Conservation (phyloP, 1,140 invertebrate species). For the Globodera ellingtonae region DNA sequence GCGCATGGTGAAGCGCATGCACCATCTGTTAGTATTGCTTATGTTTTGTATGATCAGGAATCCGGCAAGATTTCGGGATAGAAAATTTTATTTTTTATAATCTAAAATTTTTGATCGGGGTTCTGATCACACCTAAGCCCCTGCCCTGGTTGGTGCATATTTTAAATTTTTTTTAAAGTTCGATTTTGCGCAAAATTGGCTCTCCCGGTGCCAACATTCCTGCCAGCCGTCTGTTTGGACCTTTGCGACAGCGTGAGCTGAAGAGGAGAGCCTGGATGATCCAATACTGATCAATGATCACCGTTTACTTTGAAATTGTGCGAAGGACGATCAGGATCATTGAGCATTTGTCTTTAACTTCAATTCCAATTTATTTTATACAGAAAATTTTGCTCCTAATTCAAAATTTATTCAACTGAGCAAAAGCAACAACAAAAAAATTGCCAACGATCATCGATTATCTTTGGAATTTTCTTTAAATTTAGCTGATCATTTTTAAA, state of each 20-base stretch:
- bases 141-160: too few species aligned
- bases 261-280: constrained; percentile 24
- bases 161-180: not conserved
- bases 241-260: constrained; percentile 20
- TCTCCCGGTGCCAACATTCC: not conserved
- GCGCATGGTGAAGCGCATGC: constrained; percentile 17
- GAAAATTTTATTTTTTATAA: too few species aligned
- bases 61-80: too few species aligned
- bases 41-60: too few species aligned
- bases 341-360: not conserved
- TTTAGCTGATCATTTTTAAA: too few species aligned
- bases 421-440: too few species aligned
- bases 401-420: too few species aligned
- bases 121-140: too few species aligned
- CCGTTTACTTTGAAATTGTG: not conserved
- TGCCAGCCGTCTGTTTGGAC: constrained; percentile 21
- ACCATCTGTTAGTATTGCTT: constrained; percentile 6
- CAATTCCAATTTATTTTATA: not conserved
- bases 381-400: too few species aligned
- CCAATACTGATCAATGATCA: constrained; percentile 8
- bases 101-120: too few species aligned
- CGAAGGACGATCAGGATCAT: not conserved
- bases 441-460: too few species aligned
- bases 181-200: constrained; percentile 25
- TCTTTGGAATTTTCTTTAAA: too few species aligned